These are phyloP conservation scores for Acronicta aceris DNA, from an alignment of 2,888 invertebrate species.

Conservation along the genomic window DNA sequence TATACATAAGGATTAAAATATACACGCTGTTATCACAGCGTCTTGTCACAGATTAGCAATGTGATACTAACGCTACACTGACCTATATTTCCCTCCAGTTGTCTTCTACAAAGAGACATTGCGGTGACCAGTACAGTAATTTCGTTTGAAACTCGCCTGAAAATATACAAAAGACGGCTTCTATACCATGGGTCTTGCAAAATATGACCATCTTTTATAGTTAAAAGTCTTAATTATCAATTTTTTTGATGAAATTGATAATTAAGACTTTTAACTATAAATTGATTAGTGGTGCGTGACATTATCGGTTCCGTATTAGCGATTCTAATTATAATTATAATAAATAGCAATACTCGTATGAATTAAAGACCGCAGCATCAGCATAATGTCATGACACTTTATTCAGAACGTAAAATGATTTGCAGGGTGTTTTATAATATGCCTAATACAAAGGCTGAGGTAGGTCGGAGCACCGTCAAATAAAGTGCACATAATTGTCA, in stretches of 20 bases:
- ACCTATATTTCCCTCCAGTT: slow-evolving; percentile 42
- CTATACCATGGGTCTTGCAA: too few species aligned
- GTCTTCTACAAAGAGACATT: slow-evolving; percentile 41
- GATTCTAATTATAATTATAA: too few species aligned
- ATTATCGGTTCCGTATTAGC: too few species aligned
- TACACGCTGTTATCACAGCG: too few species aligned
- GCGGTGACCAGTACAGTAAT: slow-evolving; percentile 13
- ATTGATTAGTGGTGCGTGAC: too few species aligned
- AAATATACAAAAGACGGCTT: too few species aligned
- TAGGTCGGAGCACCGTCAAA: slow-evolving; percentile 71
- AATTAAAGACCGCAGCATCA: neutral
- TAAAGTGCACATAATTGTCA: slow-evolving; percentile 85
- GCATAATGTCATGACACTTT: slow-evolving; percentile 6
- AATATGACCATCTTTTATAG: too few species aligned
- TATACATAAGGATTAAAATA: neutral
- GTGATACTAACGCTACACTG: slow-evolving; percentile 1
- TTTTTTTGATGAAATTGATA: too few species aligned
- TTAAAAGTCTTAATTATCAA: too few species aligned
- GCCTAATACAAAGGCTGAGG: slow-evolving; percentile 51
- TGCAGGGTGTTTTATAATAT: slow-evolving; percentile 44
- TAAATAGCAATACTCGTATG: too few species aligned
- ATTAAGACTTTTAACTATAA: too few species aligned
- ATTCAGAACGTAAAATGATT: slow-evolving; percentile 6
- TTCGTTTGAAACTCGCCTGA: too few species aligned
- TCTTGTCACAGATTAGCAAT: slow-evolving; percentile 21